phyloP scores from a whole-genome alignment of 1,140 invertebrate genomes.

The Anthonomus grandis region DNA sequence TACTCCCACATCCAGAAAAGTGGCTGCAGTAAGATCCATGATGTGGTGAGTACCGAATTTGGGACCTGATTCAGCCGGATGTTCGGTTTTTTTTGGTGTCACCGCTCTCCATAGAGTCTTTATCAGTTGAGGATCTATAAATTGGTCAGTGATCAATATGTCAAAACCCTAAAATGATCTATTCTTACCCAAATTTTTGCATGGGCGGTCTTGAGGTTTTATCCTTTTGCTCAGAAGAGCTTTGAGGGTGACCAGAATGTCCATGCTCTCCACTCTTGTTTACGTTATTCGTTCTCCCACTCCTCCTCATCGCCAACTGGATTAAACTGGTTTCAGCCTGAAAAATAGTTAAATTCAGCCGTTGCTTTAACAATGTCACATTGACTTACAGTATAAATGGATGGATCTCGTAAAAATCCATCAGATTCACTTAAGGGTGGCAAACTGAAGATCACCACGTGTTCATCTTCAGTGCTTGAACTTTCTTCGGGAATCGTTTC shows the following conservation, averaged over 20 bases:
- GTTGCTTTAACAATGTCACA: too few species aligned
- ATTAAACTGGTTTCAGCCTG: slow-evolving; percentile 59
- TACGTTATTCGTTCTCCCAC: slow-evolving; percentile 48
- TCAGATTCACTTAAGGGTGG: slow-evolving; percentile 69
- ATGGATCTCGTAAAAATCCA: slow-evolving; percentile 54
- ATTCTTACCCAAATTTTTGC: slow-evolving; percentile 57
- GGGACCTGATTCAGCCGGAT: slow-evolving; percentile 1
- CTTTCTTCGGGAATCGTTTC: slow-evolving; percentile 91
- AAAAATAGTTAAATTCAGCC: slow-evolving; percentile 23
- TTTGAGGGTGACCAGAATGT: slow-evolving; percentile 47
- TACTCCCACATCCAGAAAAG: slow-evolving; percentile 94
- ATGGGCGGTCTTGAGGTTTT: slow-evolving; percentile 53
- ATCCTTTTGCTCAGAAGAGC: slow-evolving; percentile 50
- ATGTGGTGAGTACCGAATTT: slow-evolving; percentile 36
- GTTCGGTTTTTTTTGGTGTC: slow-evolving; percentile 19
- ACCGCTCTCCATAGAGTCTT: slow-evolving; percentile 52
- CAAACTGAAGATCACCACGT: slow-evolving; percentile 78
- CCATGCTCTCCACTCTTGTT: slow-evolving; percentile 37
- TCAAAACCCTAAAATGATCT: background rate
- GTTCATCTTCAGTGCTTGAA: slow-evolving; percentile 86
- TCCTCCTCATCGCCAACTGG: slow-evolving; percentile 56
- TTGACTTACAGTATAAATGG: slow-evolving; percentile 66
- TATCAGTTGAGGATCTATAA: slow-evolving; percentile 53
- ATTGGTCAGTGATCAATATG: background rate
- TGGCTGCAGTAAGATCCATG: slow-evolving; percentile 77